Evolutionary conservation across 2,113 vertebrate species (phyloP).

Genomic region (Microcebus jonahi): DNA sequence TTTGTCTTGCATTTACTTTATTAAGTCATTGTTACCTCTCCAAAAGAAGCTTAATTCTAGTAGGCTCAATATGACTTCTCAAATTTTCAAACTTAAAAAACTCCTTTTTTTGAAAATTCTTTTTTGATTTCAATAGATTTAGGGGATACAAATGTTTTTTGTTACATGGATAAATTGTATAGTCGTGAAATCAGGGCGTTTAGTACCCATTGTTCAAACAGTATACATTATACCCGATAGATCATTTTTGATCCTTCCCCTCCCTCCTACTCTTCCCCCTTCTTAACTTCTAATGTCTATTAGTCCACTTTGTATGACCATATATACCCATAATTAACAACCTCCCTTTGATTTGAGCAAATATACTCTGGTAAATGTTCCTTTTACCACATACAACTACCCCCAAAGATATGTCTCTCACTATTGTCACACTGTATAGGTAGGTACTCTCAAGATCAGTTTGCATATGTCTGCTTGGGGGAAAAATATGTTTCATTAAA

Average conservation of each 20-base stretch:
- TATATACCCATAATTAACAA: background rate
- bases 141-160: too few species aligned
- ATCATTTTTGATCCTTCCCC: too few species aligned
- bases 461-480: background rate
- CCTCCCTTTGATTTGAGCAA: background rate
- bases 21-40: background rate
- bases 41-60: background rate
- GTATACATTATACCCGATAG: too few species aligned
- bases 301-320: too few species aligned
- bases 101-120: background rate
- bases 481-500: constrained; percentile 15
- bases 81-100: background rate
- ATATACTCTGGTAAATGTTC: background rate
- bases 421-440: background rate
- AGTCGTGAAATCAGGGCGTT: too few species aligned
- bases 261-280: too few species aligned
- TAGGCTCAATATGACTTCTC: background rate
- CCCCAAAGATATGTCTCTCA: background rate
- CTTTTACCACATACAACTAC: background rate
- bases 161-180: too few species aligned
- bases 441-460: background rate
- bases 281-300: too few species aligned
- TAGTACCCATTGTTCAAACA: too few species aligned
- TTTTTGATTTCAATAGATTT: too few species aligned
- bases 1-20: background rate